A percentile compares a stretch with the other conserved stretches of the same genome.
Evolutionary conservation across 2,113 vertebrate genomes (phyloP).

Genomic region (Machaerirhynchus nigripectus): DNA sequence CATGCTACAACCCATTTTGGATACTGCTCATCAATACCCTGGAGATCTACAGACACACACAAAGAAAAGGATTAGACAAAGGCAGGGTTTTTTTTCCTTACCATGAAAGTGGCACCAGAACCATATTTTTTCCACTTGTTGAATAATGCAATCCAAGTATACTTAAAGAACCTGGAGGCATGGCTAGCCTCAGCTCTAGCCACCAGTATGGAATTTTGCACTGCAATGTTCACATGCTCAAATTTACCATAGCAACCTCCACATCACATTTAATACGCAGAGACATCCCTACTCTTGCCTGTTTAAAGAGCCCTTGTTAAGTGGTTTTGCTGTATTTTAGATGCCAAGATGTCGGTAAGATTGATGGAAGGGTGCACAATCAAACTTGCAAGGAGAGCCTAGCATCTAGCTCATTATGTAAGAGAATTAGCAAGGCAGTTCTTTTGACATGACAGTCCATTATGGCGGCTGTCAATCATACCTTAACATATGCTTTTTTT

Average conservation of each 20-base stretch:
- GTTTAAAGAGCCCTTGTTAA: constrained; percentile 67
- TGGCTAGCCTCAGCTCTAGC: background rate
- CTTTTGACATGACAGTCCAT: constrained; percentile 71
- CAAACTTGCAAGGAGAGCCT: constrained; percentile 55
- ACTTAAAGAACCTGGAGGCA: constrained; percentile 16
- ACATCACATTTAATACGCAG: constrained; percentile 61
- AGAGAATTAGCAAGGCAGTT: constrained; percentile 68
- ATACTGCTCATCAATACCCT: background rate
- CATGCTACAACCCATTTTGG: background rate
- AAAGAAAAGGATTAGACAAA: background rate
- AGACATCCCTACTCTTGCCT: constrained; percentile 52
- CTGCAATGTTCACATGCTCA: constrained; percentile 33
- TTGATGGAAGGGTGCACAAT: constrained; percentile 66
- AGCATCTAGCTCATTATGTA: constrained; percentile 70
- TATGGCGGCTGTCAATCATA: constrained; percentile 71
- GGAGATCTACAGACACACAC: background rate
- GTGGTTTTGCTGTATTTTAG: constrained; percentile 64
- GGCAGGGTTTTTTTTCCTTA: background rate
- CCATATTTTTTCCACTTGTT: background rate
- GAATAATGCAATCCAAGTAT: background rate
- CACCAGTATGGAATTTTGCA: constrained; percentile 33
- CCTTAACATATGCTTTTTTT: constrained; percentile 61
- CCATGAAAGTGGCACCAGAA: background rate
- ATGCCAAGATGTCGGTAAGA: constrained; percentile 62
- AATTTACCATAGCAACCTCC: constrained; percentile 65